phyloP scores from a whole-genome alignment of 2,888 invertebrate species.

The Chymomyza fuscimana region DNA sequence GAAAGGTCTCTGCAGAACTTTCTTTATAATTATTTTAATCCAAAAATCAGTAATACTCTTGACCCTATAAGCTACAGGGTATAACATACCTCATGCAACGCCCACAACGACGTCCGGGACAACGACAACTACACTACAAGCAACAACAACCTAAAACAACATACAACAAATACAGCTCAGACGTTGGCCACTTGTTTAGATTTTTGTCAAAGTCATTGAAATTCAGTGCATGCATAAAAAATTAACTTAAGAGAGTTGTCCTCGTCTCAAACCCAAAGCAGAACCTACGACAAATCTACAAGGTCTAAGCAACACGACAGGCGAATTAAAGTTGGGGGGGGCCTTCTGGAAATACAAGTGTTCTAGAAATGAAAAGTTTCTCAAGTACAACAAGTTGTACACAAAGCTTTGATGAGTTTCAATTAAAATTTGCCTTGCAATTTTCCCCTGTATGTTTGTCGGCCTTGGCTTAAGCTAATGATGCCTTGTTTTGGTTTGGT shows the following conservation, averaged over 20 bases:
- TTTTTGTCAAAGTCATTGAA: slow-evolving; percentile 65
- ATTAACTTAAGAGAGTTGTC: slow-evolving; percentile 50
- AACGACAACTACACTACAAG: slow-evolving; percentile 1
- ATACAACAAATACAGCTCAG: slow-evolving; percentile 4
- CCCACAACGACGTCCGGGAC: not conserved
- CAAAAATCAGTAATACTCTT: too few species aligned
- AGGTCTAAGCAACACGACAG: slow-evolving; percentile 33
- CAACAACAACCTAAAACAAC: slow-evolving; percentile 17
- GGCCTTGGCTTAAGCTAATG: not conserved
- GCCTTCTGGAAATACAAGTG: slow-evolving; percentile 1
- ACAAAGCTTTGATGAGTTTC: slow-evolving; percentile 47
- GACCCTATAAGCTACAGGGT: not conserved
- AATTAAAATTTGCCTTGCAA: slow-evolving; percentile 52
- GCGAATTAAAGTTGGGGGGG: slow-evolving; percentile 47
- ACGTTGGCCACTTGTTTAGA: slow-evolving; percentile 44
- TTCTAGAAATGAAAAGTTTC: not conserved
- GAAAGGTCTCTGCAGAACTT: too few species aligned
- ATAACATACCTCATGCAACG: not conserved
- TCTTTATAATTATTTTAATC: too few species aligned
- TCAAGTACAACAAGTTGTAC: not conserved
- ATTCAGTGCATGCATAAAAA: slow-evolving; percentile 68
- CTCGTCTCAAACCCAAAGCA: not conserved
- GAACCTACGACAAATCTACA: not conserved
- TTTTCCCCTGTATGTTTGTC: not conserved
- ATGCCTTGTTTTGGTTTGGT: not conserved